Evolutionary conservation across 2,888 invertebrate species (phyloP).

Genomic region (Leucoptera coffeella): DNA sequence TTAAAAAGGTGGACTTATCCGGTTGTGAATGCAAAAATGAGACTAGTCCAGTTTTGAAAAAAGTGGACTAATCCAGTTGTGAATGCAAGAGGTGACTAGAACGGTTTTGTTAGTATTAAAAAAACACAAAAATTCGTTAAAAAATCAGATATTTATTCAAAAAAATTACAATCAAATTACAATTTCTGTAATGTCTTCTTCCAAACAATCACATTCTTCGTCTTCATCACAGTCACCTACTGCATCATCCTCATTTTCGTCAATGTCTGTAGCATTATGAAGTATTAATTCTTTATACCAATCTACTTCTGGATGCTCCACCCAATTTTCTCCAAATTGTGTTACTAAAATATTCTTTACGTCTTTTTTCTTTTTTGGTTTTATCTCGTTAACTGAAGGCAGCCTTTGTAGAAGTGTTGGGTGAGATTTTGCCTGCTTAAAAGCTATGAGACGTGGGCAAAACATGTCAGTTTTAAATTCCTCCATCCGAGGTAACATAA

Average conservation of each 20-base stretch:
- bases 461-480: constrained; percentile 5
- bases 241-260: constrained; percentile 4
- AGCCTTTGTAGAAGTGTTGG: constrained; percentile 4
- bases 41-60: background rate
- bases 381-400: constrained; percentile 6
- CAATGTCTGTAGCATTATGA: constrained; percentile 3
- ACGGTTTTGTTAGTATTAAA: too few species aligned
- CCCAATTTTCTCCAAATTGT: constrained; percentile 4
- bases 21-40: constrained; percentile 2
- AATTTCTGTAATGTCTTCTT: constrained; percentile 3
- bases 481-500: constrained; percentile 6
- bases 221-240: constrained; percentile 3
- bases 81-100: background rate
- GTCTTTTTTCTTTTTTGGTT: constrained; percentile 5
- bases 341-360: constrained; percentile 4
- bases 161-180: constrained; percentile 1
- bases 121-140: background rate
- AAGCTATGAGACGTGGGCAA: constrained; percentile 5
- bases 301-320: constrained; percentile 5
- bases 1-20: constrained; percentile 2
- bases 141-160: background rate
- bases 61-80: background rate
- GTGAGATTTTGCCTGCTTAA: constrained; percentile 5
- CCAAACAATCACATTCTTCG: constrained; percentile 4
- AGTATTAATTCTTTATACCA: constrained; percentile 3